Base-by-base conservation (phyloP, 1,140 invertebrate species). In the Phenacoccus solenopsis region DNA sequence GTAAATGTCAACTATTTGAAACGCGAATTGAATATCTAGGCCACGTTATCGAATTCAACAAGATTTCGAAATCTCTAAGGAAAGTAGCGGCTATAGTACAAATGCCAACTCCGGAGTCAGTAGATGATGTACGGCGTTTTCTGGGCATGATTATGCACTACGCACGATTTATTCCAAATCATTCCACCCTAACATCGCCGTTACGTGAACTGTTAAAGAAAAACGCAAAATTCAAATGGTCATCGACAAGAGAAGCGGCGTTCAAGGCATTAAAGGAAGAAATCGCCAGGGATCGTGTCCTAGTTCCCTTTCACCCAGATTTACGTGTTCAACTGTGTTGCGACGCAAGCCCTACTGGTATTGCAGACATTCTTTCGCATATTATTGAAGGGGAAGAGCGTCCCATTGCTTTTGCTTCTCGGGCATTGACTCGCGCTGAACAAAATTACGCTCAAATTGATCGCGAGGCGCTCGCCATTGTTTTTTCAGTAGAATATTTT, bases 291-390 rank as follows among this genome's bases (percentile, higher is more conserved):
- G 64, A 71, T 22, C 7, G 27, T 38, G 69, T 49, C 75, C 72
- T 83, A 7, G 74, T 74, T n/a, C 80, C 79, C 69, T 81, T 74
- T 70, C 73, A 81, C 64, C 76, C 77, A n/a, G 72, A 78, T 74
- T 77, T 79, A 76, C 79, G 80, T 76, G 76, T 84, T 75, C 76
- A 81, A 75, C 75, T 84, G 7, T 73, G 78, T 7, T 77, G 74
- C 10, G 81, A 78, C 67, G 79, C 78, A 20, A 77, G 75, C 2
- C 75, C 73, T 13, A 70, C 68, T 10, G 77, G 75, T 0, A 72
- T 78, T 4, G 78, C 75, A 10, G 77, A 73, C 0, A 73, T 80
- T 21, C 71, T 79, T 5, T 74, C 75, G 10, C 77, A 78, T 30
- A 70, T 70, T 72, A 76, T 73, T n/a, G 76, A 81, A 73, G 79